Evolutionary conservation across 1,140 invertebrate species (phyloP), one percentile per base, ranked within the genome.

Genomic region (Araneus ventricosus): DNA sequence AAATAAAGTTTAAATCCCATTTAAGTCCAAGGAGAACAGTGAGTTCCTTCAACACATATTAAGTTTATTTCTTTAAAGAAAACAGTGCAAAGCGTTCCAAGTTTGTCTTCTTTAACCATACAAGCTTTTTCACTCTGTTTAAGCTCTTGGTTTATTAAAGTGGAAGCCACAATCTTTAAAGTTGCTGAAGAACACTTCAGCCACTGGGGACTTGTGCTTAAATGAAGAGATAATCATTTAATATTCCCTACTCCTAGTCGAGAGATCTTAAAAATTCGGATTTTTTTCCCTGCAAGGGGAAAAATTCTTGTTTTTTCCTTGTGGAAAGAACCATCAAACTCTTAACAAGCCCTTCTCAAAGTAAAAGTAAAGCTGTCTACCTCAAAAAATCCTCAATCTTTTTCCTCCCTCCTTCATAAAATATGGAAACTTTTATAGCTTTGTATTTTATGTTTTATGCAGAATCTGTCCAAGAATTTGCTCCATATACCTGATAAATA

Each of bases 391-490:
- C 37, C 70, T 20, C 27, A 34, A 37, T 75, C 6, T 75, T 75
- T 75, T 75, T 20, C 17, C 27, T 20, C 10, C 80, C 20, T 45
- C 39, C 39, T 45, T 84, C 80, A 84, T 84, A 84, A 84, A 84
- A 84, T 84, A 84, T 84, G 80, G 45, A 84, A 52, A 45, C 39
- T 84, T 84, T 84, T 84, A 84, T 30, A 84, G 80, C 22, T 84
- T 84, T 52, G 39, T 45, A 84, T 84, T 84, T 84, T 52, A 84
- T 84, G 39, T 84, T 84, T 84, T 84, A 84, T 84, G 80, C 80
- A 84, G 80, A 84, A 84, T 52, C 45, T 45, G 41, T 52, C 80
- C 14, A 27, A 45, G 10, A 84, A 52, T 52, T 52, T 52, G 24
- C 80, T n/a, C 80, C 45, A 52, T 84, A 45, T 52, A 75, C 70